phyloP scores from a whole-genome alignment of 2,888 invertebrate genomes.

The Lepidonotus clava region DNA sequence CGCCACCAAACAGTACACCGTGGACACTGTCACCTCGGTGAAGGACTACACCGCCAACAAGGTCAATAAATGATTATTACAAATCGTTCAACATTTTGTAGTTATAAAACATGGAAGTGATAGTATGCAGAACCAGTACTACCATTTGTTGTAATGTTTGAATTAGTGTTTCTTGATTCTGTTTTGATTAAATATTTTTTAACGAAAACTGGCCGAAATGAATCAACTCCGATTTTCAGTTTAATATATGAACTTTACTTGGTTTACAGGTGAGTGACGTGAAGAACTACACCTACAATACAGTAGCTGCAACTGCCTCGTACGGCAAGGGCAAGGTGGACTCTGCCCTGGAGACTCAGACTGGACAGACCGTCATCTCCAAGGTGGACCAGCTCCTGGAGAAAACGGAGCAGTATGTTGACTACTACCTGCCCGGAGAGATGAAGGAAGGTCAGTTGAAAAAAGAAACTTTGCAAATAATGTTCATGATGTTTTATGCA shows the following conservation, averaged over 20 bases:
- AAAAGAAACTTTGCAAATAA: no score
- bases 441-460: constrained; percentile 8
- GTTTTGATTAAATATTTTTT: no score
- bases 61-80: no score
- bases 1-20: background rate
- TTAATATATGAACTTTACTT: background rate
- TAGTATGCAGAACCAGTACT: no score
- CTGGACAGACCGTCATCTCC: constrained; percentile 65
- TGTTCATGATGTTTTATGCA: no score
- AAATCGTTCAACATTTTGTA: no score
- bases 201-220: background rate
- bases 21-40: background rate
- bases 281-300: constrained; percentile 61
- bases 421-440: constrained; percentile 86
- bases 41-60: background rate
- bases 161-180: no score
- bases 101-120: no score
- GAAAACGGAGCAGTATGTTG: constrained; percentile 87
- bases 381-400: constrained; percentile 86
- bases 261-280: constrained; percentile 46
- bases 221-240: background rate
- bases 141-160: no score
- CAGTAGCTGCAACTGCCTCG: constrained; percentile 76
- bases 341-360: constrained; percentile 79
- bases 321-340: constrained; percentile 86